Evolutionary conservation across 2,113 vertebrate species (phyloP).

Genomic region (Pyxicephalus adspersus): DNA sequence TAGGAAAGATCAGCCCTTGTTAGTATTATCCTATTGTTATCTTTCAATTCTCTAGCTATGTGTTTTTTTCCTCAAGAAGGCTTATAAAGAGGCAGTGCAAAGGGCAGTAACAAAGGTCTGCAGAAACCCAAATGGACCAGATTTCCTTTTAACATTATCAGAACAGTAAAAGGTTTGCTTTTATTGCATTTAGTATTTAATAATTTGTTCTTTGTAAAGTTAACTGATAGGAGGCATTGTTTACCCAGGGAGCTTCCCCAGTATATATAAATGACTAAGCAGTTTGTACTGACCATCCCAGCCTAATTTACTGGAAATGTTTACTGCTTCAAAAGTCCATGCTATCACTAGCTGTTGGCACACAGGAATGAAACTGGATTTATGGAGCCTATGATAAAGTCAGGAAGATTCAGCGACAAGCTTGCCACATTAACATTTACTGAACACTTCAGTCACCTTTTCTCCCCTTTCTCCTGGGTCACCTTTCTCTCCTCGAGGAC

Average conservation of each 20-base stretch:
- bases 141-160: too few species aligned
- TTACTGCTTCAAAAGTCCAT: constrained; percentile 27
- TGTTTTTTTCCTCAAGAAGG: too few species aligned
- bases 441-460: constrained; percentile 84
- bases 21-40: too few species aligned
- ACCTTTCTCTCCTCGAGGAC: constrained; percentile 96
- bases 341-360: constrained; percentile 66
- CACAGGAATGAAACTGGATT: constrained; percentile 61
- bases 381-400: constrained; percentile 32
- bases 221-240: not conserved
- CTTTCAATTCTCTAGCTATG: too few species aligned
- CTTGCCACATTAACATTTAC: constrained; percentile 59
- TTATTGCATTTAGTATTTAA: not conserved
- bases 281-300: not conserved
- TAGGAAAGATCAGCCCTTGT: too few species aligned
- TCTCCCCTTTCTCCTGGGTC: constrained; percentile 97
- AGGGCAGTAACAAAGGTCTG: too few species aligned
- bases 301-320: not conserved
- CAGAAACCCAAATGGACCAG: too few species aligned
- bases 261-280: constrained; percentile 16
- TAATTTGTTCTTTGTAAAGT: not conserved
- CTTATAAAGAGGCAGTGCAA: too few species aligned
- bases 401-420: constrained; percentile 59
- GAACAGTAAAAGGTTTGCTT: not conserved
- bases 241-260: not conserved